Evolutionary conservation across 2,113 vertebrate genomes (phyloP).

Genomic region (Rhea pennata): DNA sequence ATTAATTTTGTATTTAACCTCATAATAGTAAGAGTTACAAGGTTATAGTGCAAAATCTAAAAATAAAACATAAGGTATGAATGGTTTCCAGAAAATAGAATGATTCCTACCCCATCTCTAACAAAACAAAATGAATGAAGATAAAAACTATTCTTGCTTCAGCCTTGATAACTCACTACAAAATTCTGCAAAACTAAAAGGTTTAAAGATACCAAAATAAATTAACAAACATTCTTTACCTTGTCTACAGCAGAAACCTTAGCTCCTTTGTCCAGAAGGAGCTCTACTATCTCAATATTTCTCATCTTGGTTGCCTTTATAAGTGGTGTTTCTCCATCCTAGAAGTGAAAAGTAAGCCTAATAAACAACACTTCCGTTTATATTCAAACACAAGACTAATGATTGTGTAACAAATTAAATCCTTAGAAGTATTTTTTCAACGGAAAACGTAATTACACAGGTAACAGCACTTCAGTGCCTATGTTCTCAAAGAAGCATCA

Average conservation of each 20-base stretch:
- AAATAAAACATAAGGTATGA: not conserved
- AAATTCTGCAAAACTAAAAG: not conserved
- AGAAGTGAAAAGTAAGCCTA: not conserved
- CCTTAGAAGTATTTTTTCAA: not conserved
- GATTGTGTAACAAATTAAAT: not conserved
- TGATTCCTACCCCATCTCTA: not conserved
- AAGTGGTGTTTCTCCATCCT: slow-evolving; percentile 96
- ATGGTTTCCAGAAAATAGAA: not conserved
- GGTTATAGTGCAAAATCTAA: not conserved
- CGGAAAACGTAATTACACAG: not conserved
- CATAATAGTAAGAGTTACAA: not conserved
- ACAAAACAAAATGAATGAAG: not conserved
- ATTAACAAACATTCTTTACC: slow-evolving; percentile 74
- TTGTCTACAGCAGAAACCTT: slow-evolving; percentile 96
- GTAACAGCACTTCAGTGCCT: not conserved
- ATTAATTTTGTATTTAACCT: not conserved
- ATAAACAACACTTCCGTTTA: not conserved
- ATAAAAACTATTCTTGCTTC: not conserved
- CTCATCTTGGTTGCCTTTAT: slow-evolving; percentile 99
- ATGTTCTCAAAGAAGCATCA: not conserved
- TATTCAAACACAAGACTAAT: not conserved
- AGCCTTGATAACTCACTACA: not conserved
- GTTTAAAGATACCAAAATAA: not conserved
- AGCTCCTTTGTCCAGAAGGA: slow-evolving; percentile 94
- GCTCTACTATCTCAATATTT: slow-evolving; percentile 96